These are phyloP conservation scores for Myotis planiceps DNA, from an alignment of 2,797 vertebrate genomes.

Conservation along the genomic window DNA sequence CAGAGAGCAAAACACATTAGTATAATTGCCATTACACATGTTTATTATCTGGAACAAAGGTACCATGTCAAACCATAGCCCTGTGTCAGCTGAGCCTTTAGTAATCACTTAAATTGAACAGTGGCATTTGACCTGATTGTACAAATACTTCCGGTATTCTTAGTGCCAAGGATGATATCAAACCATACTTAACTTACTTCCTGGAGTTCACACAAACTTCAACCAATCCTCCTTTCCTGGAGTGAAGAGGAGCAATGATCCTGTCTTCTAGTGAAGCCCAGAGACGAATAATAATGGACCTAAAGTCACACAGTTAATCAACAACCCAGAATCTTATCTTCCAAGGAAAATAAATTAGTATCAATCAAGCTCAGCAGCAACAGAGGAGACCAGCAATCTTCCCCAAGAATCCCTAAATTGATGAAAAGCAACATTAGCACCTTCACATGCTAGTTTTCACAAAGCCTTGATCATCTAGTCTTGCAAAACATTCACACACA, in stretches of 20 bases:
- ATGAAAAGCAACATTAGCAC: not conserved
- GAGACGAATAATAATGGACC: not conserved
- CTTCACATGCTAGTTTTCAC: not conserved
- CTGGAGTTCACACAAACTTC: conserved; percentile 20
- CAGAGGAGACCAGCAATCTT: not conserved
- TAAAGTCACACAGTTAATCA: conserved; percentile 10
- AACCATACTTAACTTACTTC: conserved; percentile 36
- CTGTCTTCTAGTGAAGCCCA: not conserved
- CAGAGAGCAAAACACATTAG: conserved; percentile 71
- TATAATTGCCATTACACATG: conserved; percentile 61
- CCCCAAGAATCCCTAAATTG: conserved; percentile 1
- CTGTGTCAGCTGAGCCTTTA: conserved; percentile 69
- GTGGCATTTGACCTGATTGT: conserved; percentile 69
- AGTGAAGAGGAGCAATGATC: not conserved
- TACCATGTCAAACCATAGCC: conserved; percentile 57
- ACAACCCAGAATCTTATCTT: conserved; percentile 13
- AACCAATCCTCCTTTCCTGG: conserved; percentile 19
- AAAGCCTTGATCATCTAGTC: not conserved
- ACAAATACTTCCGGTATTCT: conserved; percentile 67
- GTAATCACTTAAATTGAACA: conserved; percentile 77
- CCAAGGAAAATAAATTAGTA: conserved; percentile 14
- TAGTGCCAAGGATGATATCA: conserved; percentile 55
- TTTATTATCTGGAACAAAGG: conserved; percentile 75
- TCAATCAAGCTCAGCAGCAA: not conserved
- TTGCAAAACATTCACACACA: conserved; percentile 13